Conservation (phyloP, 2,888 invertebrate species). For the Zele albiditarsus region DNA sequence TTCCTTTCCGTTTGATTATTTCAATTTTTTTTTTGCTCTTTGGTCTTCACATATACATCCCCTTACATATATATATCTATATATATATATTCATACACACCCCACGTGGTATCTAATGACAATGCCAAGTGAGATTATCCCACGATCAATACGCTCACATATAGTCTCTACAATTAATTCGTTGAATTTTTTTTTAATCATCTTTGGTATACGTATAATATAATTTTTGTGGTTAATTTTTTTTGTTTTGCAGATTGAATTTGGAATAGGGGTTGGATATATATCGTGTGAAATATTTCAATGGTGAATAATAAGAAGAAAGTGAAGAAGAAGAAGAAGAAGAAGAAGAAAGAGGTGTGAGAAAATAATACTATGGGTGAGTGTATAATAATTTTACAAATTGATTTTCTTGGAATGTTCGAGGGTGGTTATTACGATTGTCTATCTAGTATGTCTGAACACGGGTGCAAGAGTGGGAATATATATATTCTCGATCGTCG, state of each 20-base stretch:
- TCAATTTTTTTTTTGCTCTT: slow-evolving; percentile 18
- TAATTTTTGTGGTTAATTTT: slow-evolving; percentile 3
- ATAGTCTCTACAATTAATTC: background rate
- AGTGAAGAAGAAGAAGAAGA: background rate
- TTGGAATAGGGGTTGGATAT: background rate
- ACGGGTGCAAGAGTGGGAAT: background rate
- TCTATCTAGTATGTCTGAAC: slow-evolving; percentile 13
- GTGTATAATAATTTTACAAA: slow-evolving; percentile 29
- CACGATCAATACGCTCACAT: slow-evolving; percentile 18
- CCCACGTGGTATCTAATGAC: slow-evolving; percentile 24
- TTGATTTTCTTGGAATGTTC: slow-evolving; percentile 34
- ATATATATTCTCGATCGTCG: slow-evolving; percentile 15
- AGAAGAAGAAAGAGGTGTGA: background rate
- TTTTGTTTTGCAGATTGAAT: background rate
- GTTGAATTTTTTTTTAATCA: background rate
- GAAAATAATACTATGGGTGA: slow-evolving; percentile 13
- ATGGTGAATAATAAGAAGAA: background rate
- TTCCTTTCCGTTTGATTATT: slow-evolving; percentile 1
- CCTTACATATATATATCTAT: slow-evolving; percentile 13
- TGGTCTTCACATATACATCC: slow-evolving; percentile 8
- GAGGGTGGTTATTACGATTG: slow-evolving; percentile 33
- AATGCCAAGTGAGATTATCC: slow-evolving; percentile 14
- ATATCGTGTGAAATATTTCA: slow-evolving; percentile 1
- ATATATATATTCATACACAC: background rate
- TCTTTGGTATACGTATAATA: background rate